phyloP scores from a whole-genome alignment of 2,888 invertebrate species.

The Agonum fuliginosum region DNA sequence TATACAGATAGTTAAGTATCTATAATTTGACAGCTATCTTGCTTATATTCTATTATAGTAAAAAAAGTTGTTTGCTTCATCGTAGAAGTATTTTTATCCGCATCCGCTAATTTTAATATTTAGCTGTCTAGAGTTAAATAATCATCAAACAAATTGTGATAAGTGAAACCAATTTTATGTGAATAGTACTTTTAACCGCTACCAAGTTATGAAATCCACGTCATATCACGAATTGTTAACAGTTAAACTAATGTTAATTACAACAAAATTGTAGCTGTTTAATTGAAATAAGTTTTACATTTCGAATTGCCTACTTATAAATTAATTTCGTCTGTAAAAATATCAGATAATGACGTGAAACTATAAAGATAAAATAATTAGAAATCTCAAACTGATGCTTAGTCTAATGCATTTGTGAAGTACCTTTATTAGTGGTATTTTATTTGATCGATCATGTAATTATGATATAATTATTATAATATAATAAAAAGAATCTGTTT shows the following conservation, averaged over 20 bases:
- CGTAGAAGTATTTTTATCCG: no score
- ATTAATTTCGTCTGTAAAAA: constrained; percentile 12
- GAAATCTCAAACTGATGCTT: neutral
- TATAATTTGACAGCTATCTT: no score
- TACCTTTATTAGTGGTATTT: constrained; percentile 34
- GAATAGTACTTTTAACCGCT: constrained; percentile 1
- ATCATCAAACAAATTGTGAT: neutral
- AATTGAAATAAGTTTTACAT: constrained; percentile 27
- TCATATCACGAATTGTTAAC: constrained; percentile 17
- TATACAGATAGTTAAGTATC: no score
- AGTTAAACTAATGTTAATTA: neutral
- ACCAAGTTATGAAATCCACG: neutral
- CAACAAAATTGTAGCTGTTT: neutral
- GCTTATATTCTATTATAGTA: no score
- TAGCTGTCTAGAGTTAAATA: no score
- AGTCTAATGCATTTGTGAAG: constrained; percentile 3
- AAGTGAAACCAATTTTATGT: constrained; percentile 19
- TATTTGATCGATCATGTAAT: constrained; percentile 25
- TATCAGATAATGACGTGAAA: neutral
- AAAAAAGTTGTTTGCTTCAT: no score
- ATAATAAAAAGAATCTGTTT: constrained; percentile 23
- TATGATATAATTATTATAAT: constrained; percentile 48
- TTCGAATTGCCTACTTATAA: constrained; percentile 8
- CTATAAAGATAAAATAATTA: constrained; percentile 21
- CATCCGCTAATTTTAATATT: no score